Evolutionary conservation across 1,140 invertebrate genomes (phyloP), one percentile per base, ranked within the genome.

Genomic region (Pachypeltis micranthus): DNA sequence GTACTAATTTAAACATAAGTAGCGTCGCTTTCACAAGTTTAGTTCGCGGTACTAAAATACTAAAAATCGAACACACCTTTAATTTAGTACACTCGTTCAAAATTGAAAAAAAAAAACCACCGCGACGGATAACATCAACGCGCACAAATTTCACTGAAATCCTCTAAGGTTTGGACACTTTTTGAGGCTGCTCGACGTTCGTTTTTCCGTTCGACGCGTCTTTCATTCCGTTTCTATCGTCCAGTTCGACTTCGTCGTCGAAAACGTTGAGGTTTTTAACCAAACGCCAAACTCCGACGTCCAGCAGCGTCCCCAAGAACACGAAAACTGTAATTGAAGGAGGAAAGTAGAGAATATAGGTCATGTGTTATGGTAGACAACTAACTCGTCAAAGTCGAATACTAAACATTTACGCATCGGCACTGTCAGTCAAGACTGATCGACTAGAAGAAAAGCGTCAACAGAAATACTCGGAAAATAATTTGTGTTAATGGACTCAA

Each of bases 261-360:
- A 85, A 86, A 67, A 86, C 83, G 72, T 85, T 82, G 2, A 86
- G 74, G 65, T 84, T 79, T 72, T 84, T 85, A 0, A 83, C 81
- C 66, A 79, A 83, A 72, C 81, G 85, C 82, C 83, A 85, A 0
- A 86, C 83, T 25, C 79, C 81, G 27, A 78, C 69, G 67, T 86
- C 84, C 67, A 84, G 85, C 3, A 85, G 7, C 7, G 81, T 80
- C 1, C 84, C 83, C 63, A 86, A 77, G 21, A 77, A 71, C 16
- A 85, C 79, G 63, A 85, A 85, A 67, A 75, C 78, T 74, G 74
- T 54, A 73, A 72, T 63, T 39, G 55, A 26, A 29, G 14, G n/a
- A 28, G 31, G 16, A 10, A 39, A 39, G 31, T 39, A 39, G 7
- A 58, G 12, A 58, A 58, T n/a, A 26, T n/a, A n/a, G n/a, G n/a